Conservation (phyloP, 2,113 vertebrate genomes). For the Cranoglanis bouderius region DNA sequence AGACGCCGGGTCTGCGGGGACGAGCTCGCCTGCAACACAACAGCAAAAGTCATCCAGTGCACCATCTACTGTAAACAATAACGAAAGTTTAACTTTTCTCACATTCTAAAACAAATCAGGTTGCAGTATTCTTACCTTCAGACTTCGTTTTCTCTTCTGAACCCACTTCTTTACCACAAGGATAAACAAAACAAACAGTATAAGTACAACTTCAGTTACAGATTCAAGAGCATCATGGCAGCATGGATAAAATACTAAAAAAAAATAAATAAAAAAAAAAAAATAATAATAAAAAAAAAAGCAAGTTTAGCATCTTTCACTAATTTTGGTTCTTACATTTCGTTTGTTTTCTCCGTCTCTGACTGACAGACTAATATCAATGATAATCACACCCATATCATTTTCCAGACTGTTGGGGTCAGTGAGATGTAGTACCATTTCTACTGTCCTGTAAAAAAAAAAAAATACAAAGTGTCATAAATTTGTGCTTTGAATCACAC, state of each 20-base stretch:
- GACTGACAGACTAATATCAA: constrained; percentile 82
- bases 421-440: constrained; percentile 79
- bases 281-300: too few relatives aligned
- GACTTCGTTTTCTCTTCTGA: constrained; percentile 62
- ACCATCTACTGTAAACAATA: neutral
- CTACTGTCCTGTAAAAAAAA: constrained; percentile 71
- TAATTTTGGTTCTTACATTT: constrained; percentile 25
- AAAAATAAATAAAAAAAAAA: too few relatives aligned
- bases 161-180: constrained; percentile 62
- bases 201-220: neutral
- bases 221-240: neutral
- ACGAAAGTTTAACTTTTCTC: neutral
- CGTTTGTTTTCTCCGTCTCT: constrained; percentile 81
- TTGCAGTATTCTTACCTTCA: constrained; percentile 66
- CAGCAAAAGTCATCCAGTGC: neutral
- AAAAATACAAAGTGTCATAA: neutral
- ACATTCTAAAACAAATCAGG: neutral
- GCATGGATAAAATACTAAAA: neutral
- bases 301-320: neutral
- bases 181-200: constrained; percentile 11
- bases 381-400: constrained; percentile 89
- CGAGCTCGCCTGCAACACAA: constrained; percentile 50
- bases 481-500: neutral
- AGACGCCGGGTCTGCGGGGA: constrained; percentile 49
- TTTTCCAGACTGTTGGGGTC: constrained; percentile 95